Percentiles rank a stretch among this genome's conserved stretches.
Conservation (phyloP, 1,140 invertebrate species). For the Brachionus asplanchnoidis region DNA sequence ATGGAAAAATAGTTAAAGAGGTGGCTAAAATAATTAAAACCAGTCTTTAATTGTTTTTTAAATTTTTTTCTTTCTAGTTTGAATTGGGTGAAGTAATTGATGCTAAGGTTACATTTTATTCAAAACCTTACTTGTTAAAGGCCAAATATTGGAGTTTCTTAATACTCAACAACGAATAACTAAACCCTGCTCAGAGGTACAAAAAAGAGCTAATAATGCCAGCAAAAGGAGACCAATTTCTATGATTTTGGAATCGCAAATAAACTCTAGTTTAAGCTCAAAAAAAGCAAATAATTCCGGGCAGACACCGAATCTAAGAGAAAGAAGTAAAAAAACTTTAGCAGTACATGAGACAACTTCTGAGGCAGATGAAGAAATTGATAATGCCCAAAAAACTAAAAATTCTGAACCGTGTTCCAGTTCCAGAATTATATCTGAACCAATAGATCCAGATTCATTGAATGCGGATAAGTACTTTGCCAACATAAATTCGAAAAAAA, state of each 20-base stretch:
- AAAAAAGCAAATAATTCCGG: too few species aligned
- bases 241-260: too few species aligned
- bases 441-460: too few species aligned
- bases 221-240: background rate
- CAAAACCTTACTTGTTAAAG: background rate
- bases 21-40: background rate
- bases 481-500: background rate
- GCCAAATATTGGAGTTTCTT: background rate
- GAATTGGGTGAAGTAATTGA: background rate
- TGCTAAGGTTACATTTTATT: background rate
- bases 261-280: too few species aligned
- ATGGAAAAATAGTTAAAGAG: background rate
- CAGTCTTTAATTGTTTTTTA: background rate
- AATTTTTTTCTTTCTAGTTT: background rate
- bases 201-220: background rate
- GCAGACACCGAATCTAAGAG: too few species aligned
- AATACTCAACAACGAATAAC: background rate
- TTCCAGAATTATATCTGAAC: too few species aligned
- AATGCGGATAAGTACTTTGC: background rate
- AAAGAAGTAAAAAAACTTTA: too few species aligned
- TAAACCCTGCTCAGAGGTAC: background rate
- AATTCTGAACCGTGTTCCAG: too few species aligned
- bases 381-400: too few species aligned
- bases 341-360: too few species aligned
- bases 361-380: too few species aligned